Conservation (phyloP, 2,888 invertebrate species). For the Geotrupes spiniger region DNA sequence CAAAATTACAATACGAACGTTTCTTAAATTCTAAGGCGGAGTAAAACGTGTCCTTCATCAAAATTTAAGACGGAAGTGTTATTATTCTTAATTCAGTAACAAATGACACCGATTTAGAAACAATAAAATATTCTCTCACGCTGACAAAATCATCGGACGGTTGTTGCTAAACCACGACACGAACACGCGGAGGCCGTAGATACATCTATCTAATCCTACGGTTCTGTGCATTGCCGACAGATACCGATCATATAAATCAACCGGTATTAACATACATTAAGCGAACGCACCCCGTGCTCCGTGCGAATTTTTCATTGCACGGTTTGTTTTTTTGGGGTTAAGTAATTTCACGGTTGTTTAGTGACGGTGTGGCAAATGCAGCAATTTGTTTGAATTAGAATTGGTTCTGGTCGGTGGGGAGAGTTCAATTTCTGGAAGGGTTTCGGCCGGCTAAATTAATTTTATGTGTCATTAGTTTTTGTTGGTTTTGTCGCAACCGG, state of each 20-base stretch:
- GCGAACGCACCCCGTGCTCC: constrained; percentile 18
- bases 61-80: no score
- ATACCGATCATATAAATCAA: constrained; percentile 26
- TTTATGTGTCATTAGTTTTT: constrained; percentile 35
- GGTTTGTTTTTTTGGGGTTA: constrained; percentile 9
- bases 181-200: neutral
- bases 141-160: neutral
- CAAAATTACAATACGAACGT: no score
- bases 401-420: constrained; percentile 24
- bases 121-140: constrained; percentile 2
- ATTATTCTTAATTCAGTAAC: no score
- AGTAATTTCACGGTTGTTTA: constrained; percentile 22
- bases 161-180: neutral
- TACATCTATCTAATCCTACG: neutral
- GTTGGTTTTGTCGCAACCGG: constrained; percentile 5
- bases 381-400: constrained; percentile 27
- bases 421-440: constrained; percentile 6
- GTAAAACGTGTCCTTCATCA: no score
- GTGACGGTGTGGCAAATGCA: constrained; percentile 20
- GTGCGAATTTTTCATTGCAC: constrained; percentile 5
- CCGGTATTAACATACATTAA: constrained; percentile 31
- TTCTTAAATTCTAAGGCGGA: no score
- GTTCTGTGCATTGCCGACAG: constrained; percentile 1
- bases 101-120: no score
- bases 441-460: constrained; percentile 34